phyloP scores from a whole-genome alignment of 2,113 vertebrate genomes.

The Cavia porcellus region DNA sequence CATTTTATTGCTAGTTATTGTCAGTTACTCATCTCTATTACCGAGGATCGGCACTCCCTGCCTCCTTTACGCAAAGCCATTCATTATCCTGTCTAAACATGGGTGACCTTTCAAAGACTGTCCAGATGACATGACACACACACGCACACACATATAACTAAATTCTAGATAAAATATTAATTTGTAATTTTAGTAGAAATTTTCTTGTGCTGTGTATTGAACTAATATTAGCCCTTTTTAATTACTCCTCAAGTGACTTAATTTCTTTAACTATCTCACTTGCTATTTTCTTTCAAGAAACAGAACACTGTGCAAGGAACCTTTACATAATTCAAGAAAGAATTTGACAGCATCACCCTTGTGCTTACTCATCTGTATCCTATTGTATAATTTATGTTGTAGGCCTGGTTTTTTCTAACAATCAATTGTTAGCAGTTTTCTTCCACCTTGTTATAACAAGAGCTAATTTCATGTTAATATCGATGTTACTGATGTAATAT shows the following conservation, averaged over 20 bases:
- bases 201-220: neutral
- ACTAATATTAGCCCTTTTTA: neutral
- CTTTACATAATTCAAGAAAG: neutral
- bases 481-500: neutral
- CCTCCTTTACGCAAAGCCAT: neutral
- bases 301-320: neutral
- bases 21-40: neutral
- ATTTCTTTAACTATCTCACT: neutral
- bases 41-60: fast-evolving
- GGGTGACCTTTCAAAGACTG: too few relatives aligned
- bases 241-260: neutral
- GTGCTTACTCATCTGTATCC: neutral
- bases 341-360: fast-evolving
- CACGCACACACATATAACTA: too few relatives aligned
- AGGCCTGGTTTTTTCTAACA: neutral
- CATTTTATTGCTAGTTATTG: neutral
- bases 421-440: too few relatives aligned
- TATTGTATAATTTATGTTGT: neutral
- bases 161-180: neutral
- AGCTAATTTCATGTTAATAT: neutral
- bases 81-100: neutral
- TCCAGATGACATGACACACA: too few relatives aligned
- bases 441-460: neutral
- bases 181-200: neutral
- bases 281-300: neutral